phyloP scores from a whole-genome alignment of 2,113 vertebrate genomes.

The Platysternon megacephalum region DNA sequence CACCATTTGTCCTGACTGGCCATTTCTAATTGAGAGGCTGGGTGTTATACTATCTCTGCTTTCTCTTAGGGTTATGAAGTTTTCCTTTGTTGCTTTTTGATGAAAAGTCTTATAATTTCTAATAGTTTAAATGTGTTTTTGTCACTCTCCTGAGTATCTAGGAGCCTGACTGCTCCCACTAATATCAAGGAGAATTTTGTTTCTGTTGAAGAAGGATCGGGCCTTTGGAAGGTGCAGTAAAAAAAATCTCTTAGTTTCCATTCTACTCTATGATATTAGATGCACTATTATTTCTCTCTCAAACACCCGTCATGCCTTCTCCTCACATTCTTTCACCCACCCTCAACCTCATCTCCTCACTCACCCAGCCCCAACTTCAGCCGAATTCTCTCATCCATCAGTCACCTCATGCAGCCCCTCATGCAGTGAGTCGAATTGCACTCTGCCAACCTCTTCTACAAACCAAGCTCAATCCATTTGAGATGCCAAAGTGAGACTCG shows the following conservation, averaged over 20 bases:
- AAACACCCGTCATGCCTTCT: neutral
- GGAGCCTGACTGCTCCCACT: rapidly evolving
- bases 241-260: neutral
- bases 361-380: neutral
- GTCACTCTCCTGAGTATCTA: rapidly evolving
- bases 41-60: neutral
- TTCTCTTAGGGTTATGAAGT: neutral
- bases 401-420: neutral
- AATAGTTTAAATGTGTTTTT: rapidly evolving
- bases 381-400: neutral
- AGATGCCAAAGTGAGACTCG: neutral
- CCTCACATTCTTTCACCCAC: neutral
- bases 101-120: neutral
- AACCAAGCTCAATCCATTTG: neutral
- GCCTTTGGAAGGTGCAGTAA: neutral
- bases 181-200: neutral
- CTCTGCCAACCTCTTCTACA: neutral
- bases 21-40: neutral
- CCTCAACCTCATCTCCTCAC: neutral
- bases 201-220: neutral
- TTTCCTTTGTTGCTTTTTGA: neutral
- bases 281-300: rapidly evolving
- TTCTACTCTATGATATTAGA: neutral
- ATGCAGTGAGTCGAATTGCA: neutral
- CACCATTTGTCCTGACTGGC: neutral